Evolutionary conservation across 2,888 invertebrate genomes (phyloP).

Genomic region (Aspidapion aeneum): DNA sequence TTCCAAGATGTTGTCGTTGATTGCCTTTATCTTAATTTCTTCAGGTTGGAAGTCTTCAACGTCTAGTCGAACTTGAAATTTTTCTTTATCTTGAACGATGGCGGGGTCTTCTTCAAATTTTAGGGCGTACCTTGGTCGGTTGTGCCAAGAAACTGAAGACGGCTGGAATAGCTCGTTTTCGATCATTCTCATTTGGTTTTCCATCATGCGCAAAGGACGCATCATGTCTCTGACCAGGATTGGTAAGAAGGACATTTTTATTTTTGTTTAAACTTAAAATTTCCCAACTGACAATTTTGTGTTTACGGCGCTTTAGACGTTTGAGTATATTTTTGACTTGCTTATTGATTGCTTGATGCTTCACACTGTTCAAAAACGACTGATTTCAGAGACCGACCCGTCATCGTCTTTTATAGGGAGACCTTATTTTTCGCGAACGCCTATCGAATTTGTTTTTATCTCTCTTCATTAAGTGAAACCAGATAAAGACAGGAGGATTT

Average conservation of each 20-base stretch:
- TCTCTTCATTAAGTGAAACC: too few relatives aligned
- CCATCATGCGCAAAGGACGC: constrained; percentile 35
- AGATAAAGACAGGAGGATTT: too few relatives aligned
- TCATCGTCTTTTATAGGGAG: too few relatives aligned
- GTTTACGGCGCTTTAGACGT: not conserved
- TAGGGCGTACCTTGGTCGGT: constrained; percentile 24
- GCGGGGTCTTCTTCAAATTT: constrained; percentile 26
- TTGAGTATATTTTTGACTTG: too few relatives aligned
- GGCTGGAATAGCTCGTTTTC: constrained; percentile 32
- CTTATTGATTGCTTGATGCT: too few relatives aligned
- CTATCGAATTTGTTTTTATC: too few relatives aligned
- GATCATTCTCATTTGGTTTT: constrained; percentile 34
- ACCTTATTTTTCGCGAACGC: too few relatives aligned
- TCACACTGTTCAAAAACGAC: too few relatives aligned
- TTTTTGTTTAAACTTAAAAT: too few relatives aligned
- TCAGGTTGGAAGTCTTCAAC: constrained; percentile 74
- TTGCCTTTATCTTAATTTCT: constrained; percentile 73
- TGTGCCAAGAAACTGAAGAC: constrained; percentile 16
- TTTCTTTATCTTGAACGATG: constrained; percentile 60
- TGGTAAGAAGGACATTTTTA: constrained; percentile 34
- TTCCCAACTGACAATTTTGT: not conserved
- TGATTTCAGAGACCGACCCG: too few relatives aligned
- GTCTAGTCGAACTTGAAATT: constrained; percentile 68
- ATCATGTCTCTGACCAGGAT: constrained; percentile 34
- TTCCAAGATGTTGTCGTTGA: constrained; percentile 63